These are phyloP conservation scores for Sus cebifrons DNA, from an alignment of 2,797 vertebrate genomes.

Conservation along the genomic window DNA sequence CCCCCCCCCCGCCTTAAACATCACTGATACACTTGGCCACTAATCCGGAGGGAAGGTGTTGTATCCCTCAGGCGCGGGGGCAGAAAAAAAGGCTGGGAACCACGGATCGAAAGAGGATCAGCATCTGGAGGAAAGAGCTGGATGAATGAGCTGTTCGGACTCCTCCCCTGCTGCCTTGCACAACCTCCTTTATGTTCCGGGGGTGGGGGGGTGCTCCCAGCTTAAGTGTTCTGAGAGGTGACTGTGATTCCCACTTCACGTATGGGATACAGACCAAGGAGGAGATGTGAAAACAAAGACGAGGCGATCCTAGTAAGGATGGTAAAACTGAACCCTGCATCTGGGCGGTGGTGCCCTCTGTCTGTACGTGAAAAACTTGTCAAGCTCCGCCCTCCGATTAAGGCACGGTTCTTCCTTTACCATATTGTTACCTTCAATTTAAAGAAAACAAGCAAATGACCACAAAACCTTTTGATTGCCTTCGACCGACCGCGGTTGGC, in stretches of 20 bases:
- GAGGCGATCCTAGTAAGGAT: neutral
- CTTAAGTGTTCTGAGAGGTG: neutral
- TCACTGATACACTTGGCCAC: neutral
- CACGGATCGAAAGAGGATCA: neutral
- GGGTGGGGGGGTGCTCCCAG: neutral
- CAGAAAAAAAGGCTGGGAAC: slow-evolving; percentile 24
- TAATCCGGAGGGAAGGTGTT: neutral
- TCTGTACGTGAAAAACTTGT: neutral
- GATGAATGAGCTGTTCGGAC: neutral
- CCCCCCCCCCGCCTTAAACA: neutral
- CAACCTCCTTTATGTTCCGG: neutral
- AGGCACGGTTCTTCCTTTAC: neutral
- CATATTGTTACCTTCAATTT: neutral
- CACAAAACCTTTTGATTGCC: neutral
- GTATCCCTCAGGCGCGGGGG: neutral
- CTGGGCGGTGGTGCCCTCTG: neutral
- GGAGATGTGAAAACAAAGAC: neutral
- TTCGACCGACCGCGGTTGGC: neutral
- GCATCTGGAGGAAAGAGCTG: neutral
- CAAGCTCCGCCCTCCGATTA: neutral
- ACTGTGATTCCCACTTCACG: neutral
- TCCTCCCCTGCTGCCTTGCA: neutral
- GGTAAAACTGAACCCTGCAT: neutral
- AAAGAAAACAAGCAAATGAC: neutral
- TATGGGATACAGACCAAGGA: neutral